These are phyloP conservation scores for Meteorus colon DNA, from an alignment of 2,888 invertebrate species.

Conservation along the genomic window DNA sequence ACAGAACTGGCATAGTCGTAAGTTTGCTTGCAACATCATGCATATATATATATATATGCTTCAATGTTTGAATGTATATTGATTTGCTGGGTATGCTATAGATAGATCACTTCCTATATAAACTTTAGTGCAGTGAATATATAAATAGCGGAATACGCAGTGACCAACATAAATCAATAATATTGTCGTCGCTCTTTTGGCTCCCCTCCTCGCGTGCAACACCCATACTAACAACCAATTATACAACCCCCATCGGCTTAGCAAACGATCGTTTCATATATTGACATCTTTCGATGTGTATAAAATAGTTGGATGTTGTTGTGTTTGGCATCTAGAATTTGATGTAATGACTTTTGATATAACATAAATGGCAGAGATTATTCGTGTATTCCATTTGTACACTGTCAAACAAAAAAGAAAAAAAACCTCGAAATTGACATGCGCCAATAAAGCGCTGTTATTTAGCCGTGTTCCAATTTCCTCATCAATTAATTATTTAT, in stretches of 20 bases:
- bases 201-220: slow-evolving; percentile 59
- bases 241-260: slow-evolving; percentile 57
- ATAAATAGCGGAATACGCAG: slow-evolving; percentile 57
- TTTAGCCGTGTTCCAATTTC: too few relatives aligned
- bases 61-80: not conserved
- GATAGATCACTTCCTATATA: slow-evolving; percentile 56
- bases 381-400: too few relatives aligned
- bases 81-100: not conserved
- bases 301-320: slow-evolving; percentile 70
- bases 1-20: not conserved
- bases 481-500: too few relatives aligned
- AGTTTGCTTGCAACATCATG: too few relatives aligned
- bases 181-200: slow-evolving; percentile 73
- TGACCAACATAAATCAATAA: slow-evolving; percentile 78
- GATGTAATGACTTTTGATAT: not conserved
- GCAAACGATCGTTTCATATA: slow-evolving; percentile 61
- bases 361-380: too few relatives aligned
- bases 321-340: slow-evolving; percentile 55
- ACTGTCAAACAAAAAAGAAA: too few relatives aligned
- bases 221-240: slow-evolving; percentile 54
- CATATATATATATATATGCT: not conserved
- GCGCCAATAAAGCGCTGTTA: too few relatives aligned
- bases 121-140: slow-evolving; percentile 59
- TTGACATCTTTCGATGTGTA: slow-evolving; percentile 56
- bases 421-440: too few relatives aligned